Evolutionary conservation across 2,797 vertebrate genomes (phyloP).

Genomic region (Sarcophilus harrisii): DNA sequence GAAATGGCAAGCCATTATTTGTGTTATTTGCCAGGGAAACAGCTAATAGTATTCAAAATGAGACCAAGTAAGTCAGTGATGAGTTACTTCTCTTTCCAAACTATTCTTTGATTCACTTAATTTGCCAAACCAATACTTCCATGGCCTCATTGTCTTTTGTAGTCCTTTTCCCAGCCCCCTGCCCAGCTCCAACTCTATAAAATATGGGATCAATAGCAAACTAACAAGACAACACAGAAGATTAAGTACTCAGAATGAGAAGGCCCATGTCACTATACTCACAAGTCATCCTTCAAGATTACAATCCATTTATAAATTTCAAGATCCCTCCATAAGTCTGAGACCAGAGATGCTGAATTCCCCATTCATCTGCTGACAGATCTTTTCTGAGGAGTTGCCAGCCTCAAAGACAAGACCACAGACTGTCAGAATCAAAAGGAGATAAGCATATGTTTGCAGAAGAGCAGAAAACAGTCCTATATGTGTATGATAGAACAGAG

Average conservation of each 20-base stretch:
- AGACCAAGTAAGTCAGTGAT: neutral
- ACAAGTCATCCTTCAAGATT: neutral
- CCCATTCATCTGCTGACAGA: neutral
- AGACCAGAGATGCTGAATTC: neutral
- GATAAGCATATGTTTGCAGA: conserved; percentile 72
- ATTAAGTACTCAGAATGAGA: conserved; percentile 21
- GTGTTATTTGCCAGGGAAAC: neutral
- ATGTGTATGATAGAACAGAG: conserved; percentile 61
- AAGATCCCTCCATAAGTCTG: neutral
- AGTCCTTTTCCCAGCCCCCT: neutral
- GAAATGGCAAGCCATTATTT: neutral
- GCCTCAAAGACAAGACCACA: conserved; percentile 24
- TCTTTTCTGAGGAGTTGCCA: conserved; percentile 12
- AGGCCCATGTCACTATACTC: neutral
- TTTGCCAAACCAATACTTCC: neutral
- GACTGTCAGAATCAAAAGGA: conserved; percentile 36
- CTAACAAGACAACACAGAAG: conserved; percentile 11
- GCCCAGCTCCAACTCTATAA: neutral
- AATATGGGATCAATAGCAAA: conserved; percentile 6
- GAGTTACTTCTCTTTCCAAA: neutral
- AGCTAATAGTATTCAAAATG: neutral
- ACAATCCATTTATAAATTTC: neutral
- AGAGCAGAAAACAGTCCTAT: conserved; percentile 64
- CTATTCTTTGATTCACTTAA: neutral
- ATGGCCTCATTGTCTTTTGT: neutral